Evolutionary conservation across 2,797 vertebrate species (phyloP).

Genomic region (Semotilus atromaculatus): DNA sequence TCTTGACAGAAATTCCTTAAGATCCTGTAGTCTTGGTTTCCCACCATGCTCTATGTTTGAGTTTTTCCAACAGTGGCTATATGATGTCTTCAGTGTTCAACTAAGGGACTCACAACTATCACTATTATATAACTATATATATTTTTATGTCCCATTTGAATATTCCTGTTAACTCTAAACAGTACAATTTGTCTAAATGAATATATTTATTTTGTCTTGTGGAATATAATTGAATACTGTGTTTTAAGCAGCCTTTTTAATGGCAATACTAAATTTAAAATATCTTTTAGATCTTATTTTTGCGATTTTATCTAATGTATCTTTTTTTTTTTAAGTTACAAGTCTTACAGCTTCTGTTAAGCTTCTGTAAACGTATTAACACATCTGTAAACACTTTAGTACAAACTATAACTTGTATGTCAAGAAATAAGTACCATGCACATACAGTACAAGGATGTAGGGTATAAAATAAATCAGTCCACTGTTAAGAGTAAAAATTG

Average conservation of each 20-base stretch:
- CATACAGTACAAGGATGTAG: background rate
- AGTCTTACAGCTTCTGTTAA: background rate
- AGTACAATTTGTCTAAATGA: background rate
- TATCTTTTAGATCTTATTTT: background rate
- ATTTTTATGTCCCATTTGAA: background rate
- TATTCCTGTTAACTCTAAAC: background rate
- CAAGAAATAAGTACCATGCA: background rate
- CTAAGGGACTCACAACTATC: background rate
- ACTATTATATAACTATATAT: background rate
- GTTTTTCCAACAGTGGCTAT: background rate
- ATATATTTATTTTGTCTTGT: background rate
- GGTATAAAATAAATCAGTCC: constrained; percentile 7
- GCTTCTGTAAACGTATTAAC: background rate
- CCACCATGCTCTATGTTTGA: background rate
- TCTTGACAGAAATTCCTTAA: background rate
- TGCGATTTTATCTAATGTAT: background rate
- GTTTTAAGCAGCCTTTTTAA: background rate
- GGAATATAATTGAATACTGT: background rate
- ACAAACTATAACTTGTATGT: background rate
- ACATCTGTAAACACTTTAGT: constrained; percentile 4
- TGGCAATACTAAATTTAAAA: background rate
- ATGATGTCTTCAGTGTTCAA: background rate
- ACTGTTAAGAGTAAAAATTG: background rate
- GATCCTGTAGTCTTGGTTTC: background rate
- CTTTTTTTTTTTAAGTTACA: background rate